Percentiles rank a stretch among this genome's conserved stretches.
Conservation (phyloP, 2,888 invertebrate species). For the Pheosia tremula region DNA sequence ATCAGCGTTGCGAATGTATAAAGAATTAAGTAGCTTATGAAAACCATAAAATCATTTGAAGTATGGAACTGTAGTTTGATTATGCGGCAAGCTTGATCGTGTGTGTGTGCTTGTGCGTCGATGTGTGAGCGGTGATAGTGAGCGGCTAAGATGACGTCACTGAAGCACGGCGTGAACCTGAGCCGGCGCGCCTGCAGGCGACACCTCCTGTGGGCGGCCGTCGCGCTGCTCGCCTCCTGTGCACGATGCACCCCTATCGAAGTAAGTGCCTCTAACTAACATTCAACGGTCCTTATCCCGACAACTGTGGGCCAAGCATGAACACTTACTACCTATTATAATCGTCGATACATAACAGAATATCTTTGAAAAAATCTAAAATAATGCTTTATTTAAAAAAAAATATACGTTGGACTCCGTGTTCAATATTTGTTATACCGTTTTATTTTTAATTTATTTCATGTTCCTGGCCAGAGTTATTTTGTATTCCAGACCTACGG, state of each 20-base stretch:
- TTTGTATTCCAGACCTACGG: too few relatives aligned
- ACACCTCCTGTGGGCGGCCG: slow-evolving; percentile 40
- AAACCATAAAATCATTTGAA: background rate
- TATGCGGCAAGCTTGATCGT: slow-evolving; percentile 29
- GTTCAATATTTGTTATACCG: too few relatives aligned
- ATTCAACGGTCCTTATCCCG: background rate
- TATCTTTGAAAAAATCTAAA: too few relatives aligned
- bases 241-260: slow-evolving; percentile 61
- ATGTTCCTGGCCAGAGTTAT: too few relatives aligned
- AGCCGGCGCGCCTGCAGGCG: slow-evolving; percentile 88
- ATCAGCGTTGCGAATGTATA: slow-evolving; percentile 65
- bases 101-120: slow-evolving; percentile 32
- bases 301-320: background rate
- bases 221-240: slow-evolving; percentile 56
- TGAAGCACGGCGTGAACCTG: slow-evolving; percentile 88
- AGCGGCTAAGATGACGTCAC: slow-evolving; percentile 75
- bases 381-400: too few relatives aligned
- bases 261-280: slow-evolving; percentile 57
- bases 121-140: slow-evolving; percentile 57
- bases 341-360: too few relatives aligned
- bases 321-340: too few relatives aligned
- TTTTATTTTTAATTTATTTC: too few relatives aligned
- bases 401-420: too few relatives aligned
- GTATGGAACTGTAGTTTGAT: slow-evolving; percentile 12
- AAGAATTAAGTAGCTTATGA: slow-evolving; percentile 25